phyloP scores from a whole-genome alignment of 2,797 vertebrate genomes.

The Lithobates sylvaticus region DNA sequence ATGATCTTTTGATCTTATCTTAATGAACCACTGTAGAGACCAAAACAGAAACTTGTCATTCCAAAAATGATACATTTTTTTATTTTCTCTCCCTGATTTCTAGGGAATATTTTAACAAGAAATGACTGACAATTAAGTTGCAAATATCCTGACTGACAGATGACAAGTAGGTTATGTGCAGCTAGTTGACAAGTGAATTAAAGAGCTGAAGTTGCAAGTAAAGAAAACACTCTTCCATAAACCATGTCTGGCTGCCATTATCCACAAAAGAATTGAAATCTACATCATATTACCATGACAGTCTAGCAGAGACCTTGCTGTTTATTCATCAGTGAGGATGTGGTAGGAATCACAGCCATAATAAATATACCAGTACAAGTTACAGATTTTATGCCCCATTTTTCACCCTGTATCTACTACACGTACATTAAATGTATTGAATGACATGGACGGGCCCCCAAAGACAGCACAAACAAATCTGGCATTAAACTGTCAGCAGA shows the following conservation, averaged over 20 bases:
- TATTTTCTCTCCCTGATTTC: too few species aligned
- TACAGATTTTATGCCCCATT: constrained; percentile 19
- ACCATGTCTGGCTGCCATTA: neutral
- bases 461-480: constrained; percentile 28
- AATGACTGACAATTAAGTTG: too few species aligned
- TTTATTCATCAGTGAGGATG: neutral
- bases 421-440: constrained; percentile 8
- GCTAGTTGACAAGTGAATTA: neutral
- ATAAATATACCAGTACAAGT: constrained; percentile 7
- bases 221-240: constrained; percentile 18
- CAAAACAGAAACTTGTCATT: too few species aligned
- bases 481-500: constrained; percentile 73
- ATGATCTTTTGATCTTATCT: too few species aligned
- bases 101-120: too few species aligned
- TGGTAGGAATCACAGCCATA: constrained; percentile 28
- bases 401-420: neutral
- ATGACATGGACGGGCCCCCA: neutral
- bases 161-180: too few species aligned
- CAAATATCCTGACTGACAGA: too few species aligned
- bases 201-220: constrained; percentile 7
- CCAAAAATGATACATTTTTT: too few species aligned
- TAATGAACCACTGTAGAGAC: too few species aligned
- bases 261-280: neutral
- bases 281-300: neutral
- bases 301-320: neutral